phyloP scores from a whole-genome alignment of 1,140 invertebrate genomes.

The Drosophila setifemur region DNA sequence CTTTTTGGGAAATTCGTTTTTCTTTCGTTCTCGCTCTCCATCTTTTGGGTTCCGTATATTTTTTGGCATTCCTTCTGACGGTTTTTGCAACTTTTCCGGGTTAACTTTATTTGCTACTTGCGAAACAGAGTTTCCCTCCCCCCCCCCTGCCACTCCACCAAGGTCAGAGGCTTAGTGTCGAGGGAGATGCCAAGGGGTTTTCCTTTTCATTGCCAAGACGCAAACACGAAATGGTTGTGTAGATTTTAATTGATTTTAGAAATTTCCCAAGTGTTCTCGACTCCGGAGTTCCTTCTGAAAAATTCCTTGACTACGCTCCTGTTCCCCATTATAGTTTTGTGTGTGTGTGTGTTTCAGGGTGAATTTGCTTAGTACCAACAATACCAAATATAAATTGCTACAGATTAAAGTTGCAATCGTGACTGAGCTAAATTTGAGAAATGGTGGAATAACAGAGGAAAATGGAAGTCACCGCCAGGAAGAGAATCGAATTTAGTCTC shows the following conservation, averaged over 20 bases:
- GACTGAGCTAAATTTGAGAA: slow-evolving; percentile 11
- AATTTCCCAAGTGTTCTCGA: no score
- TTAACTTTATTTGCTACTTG: slow-evolving; percentile 19
- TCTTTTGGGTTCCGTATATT: slow-evolving; percentile 11
- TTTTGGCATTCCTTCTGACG: slow-evolving; percentile 36
- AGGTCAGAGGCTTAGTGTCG: background rate
- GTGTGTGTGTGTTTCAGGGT: background rate
- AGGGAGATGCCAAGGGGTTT: background rate
- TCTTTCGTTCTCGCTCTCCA: slow-evolving; percentile 5
- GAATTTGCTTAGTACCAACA: slow-evolving; percentile 6
- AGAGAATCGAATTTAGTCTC: slow-evolving; percentile 20
- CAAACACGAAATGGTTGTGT: background rate
- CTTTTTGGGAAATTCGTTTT: slow-evolving; percentile 24
- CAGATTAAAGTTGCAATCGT: slow-evolving; percentile 51
- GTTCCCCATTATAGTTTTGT: slow-evolving; percentile 4
- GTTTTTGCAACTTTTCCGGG: slow-evolving; percentile 39
- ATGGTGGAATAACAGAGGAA: background rate
- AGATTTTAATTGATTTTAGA: background rate
- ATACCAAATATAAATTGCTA: slow-evolving; percentile 51
- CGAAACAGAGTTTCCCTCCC: background rate
- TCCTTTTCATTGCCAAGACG: no score
- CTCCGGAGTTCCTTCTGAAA: background rate
- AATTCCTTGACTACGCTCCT: background rate
- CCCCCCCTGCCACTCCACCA: no score
- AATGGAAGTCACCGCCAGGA: slow-evolving; percentile 1